Evolutionary conservation across 2,888 invertebrate species (phyloP).

Genomic region (Matsumyia berberina): DNA sequence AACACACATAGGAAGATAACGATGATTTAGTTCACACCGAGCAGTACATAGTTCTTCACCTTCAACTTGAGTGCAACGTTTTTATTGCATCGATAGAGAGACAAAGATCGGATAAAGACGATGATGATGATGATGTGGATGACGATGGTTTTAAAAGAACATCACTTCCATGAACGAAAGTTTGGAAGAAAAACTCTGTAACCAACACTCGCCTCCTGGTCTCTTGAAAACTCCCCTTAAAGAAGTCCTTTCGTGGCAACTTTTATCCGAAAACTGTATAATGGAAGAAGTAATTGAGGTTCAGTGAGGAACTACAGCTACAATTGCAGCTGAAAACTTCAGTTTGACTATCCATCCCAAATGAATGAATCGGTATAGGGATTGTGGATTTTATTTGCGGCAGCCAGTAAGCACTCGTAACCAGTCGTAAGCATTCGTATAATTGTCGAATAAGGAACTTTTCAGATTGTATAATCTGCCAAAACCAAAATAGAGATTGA

Average conservation of each 20-base stretch:
- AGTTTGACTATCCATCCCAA: background rate
- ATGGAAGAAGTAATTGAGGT: constrained; percentile 51
- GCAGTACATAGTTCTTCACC: constrained; percentile 19
- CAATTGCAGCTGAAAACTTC: constrained; percentile 3
- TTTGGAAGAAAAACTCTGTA: constrained; percentile 29
- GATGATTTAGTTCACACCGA: background rate
- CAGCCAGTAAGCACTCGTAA: background rate
- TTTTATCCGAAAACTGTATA: constrained; percentile 64
- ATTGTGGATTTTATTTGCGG: background rate
- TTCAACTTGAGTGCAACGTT: constrained; percentile 61
- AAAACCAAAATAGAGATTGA: constrained; percentile 61
- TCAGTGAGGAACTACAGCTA: constrained; percentile 8
- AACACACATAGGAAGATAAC: constrained; percentile 9
- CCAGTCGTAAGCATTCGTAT: constrained; percentile 43
- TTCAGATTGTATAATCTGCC: constrained; percentile 50
- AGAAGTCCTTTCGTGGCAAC: constrained; percentile 56
- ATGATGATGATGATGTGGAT: constrained; percentile 18
- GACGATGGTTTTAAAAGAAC: constrained; percentile 56
- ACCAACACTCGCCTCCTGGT: background rate
- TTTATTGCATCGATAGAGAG: constrained; percentile 39
- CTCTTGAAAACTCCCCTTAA: constrained; percentile 38
- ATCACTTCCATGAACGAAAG: constrained; percentile 55
- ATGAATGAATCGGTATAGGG: background rate
- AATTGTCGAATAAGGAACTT: constrained; percentile 55
- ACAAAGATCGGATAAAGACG: constrained; percentile 35